Evolutionary conservation across 2,888 invertebrate genomes (phyloP).

Genomic region (Oscheius sp.): DNA sequence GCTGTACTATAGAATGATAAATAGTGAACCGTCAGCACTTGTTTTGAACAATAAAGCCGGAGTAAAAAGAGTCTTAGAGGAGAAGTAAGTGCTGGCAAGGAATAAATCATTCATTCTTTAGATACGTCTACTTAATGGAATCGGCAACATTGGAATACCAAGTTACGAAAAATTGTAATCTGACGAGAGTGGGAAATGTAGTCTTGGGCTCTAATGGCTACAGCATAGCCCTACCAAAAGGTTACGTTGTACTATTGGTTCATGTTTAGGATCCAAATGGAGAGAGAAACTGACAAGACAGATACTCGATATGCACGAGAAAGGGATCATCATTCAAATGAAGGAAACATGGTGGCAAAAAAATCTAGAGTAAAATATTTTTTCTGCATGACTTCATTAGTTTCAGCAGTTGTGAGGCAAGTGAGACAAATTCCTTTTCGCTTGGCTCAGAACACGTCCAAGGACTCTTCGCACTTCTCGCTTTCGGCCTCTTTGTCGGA

Average conservation of each 20-base stretch:
- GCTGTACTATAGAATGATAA: conserved; percentile 72
- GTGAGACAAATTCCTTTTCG: conserved; percentile 45
- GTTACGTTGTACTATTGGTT: conserved; percentile 70
- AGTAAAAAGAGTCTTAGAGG: conserved; percentile 83
- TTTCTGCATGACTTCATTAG: not conserved
- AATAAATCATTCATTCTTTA: conserved; percentile 30
- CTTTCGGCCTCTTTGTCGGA: conserved; percentile 79
- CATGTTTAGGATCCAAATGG: conserved; percentile 83
- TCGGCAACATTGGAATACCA: conserved; percentile 95
- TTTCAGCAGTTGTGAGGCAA: conserved; percentile 48
- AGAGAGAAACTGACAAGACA: conserved; percentile 91
- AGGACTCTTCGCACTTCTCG: conserved; percentile 93
- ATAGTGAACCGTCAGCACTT: conserved; percentile 80
- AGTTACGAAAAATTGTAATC: conserved; percentile 87
- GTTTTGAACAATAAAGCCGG: conserved; percentile 91
- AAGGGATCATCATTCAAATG: conserved; percentile 77
- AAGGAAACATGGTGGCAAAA: conserved; percentile 97
- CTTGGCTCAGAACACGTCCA: conserved; percentile 81
- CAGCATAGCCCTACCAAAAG: conserved; percentile 94
- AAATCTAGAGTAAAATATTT: conserved; percentile 28
- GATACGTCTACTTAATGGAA: conserved; percentile 86
- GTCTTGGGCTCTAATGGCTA: conserved; percentile 85
- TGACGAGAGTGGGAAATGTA: conserved; percentile 91
- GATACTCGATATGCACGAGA: conserved; percentile 91
- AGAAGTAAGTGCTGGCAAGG: conserved; percentile 77